Conservation (phyloP, 2,113 vertebrate species). For the Sebastes fasciatus region DNA sequence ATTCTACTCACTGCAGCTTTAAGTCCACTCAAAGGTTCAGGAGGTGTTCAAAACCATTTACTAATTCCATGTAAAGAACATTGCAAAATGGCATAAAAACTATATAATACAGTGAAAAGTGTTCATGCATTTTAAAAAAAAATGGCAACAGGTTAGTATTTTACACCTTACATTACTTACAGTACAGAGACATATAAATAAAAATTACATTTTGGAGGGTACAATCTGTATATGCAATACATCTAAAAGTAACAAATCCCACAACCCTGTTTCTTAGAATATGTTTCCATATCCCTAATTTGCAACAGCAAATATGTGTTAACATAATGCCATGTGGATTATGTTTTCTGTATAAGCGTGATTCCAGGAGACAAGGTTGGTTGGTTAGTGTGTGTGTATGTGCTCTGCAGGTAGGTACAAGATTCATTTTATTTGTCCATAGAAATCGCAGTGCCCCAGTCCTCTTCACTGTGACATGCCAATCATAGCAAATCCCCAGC, state of each 20-base stretch:
- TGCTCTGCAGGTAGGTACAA: background rate
- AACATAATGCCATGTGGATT: background rate
- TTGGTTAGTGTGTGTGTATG: background rate
- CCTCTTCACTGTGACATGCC: conserved; percentile 13
- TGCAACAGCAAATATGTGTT: background rate
- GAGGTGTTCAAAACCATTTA: background rate
- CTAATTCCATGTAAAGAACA: background rate
- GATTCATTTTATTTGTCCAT: background rate
- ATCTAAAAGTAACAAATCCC: background rate
- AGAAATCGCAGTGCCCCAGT: background rate
- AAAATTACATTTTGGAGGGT: background rate
- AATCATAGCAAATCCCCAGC: conserved; percentile 7
- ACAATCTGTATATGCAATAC: background rate
- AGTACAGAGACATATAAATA: background rate
- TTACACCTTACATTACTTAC: background rate
- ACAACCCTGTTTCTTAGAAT: too few species aligned
- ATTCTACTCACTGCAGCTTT: too few species aligned
- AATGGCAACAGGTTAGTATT: background rate
- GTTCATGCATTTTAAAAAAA: too few species aligned
- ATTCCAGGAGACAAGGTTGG: background rate
- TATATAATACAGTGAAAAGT: background rate
- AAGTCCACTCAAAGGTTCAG: background rate
- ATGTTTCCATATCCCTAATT: too few species aligned
- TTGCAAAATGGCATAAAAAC: background rate
- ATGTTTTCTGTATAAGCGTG: background rate